Percentiles rank a stretch among this genome's conserved stretches.
Evolutionary conservation across 2,113 vertebrate genomes (phyloP).

Genomic region (Notothenia coriiceps): DNA sequence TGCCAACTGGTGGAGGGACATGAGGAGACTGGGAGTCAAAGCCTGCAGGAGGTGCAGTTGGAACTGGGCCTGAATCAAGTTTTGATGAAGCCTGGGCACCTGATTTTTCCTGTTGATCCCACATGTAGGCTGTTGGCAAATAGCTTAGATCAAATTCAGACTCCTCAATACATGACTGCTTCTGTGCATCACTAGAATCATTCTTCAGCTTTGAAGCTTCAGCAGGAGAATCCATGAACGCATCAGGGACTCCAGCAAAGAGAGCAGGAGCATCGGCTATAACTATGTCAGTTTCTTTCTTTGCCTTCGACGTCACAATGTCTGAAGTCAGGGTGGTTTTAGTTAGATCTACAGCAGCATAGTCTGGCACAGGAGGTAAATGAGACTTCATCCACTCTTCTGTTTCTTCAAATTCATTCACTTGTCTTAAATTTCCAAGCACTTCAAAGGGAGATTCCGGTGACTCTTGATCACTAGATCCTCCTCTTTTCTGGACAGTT

Average conservation of each 20-base stretch:
- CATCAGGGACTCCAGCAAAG: slow-evolving; percentile 79
- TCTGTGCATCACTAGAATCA: slow-evolving; percentile 49
- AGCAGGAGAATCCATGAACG: slow-evolving; percentile 77
- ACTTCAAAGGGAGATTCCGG: slow-evolving; percentile 92
- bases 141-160: slow-evolving; percentile 83
- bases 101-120: slow-evolving; percentile 79
- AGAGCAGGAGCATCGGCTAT: slow-evolving; percentile 65
- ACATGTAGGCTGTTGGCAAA: slow-evolving; percentile 85
- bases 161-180: slow-evolving; percentile 71
- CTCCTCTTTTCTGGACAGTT: slow-evolving; percentile 61
- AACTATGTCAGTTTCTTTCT: slow-evolving; percentile 44
- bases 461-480: slow-evolving; percentile 80
- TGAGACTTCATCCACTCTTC: slow-evolving; percentile 83
- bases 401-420: slow-evolving; percentile 86
- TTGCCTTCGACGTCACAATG: slow-evolving; percentile 53
- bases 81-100: slow-evolving; percentile 39
- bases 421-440: slow-evolving; percentile 82
- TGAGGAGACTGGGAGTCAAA: slow-evolving; percentile 62
- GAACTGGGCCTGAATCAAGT: slow-evolving; percentile 36
- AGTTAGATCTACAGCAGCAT: slow-evolving; percentile 68
- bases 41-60: slow-evolving; percentile 60
- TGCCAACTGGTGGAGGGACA: slow-evolving; percentile 28
- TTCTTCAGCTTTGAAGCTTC: slow-evolving; percentile 54
- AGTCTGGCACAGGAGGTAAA: slow-evolving; percentile 82
- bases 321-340: slow-evolving; percentile 58